Evolutionary conservation across 2,797 vertebrate genomes (phyloP), one percentile per base, ranked within the genome.

Genomic region (Cossypha niveicapilla): DNA sequence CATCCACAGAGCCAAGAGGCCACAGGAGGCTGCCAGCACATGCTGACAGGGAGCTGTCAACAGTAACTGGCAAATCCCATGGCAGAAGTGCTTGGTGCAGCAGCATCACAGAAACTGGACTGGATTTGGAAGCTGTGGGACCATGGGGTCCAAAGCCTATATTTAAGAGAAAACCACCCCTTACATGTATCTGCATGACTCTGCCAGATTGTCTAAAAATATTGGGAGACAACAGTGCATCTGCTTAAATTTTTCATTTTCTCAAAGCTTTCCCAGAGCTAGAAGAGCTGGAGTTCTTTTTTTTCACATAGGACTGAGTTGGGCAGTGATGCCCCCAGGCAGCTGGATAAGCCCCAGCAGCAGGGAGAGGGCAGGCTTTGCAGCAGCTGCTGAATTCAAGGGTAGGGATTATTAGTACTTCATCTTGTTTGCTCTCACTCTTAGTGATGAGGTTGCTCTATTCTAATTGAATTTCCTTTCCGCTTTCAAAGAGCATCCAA

Each of bases 381-480:
- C 61, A 77, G n/a, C 74, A 45, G 14, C 41, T 7, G 2, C 73
- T 68, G 58, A 72, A 81, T 81, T 62, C 77, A 72, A 53, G 61
- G 4, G 21, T 27, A 62, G 47, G 30, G 54, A 78, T 81, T 84
- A 71, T n/a, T 21, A 65, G 62, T 39, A 28, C 45, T 83, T 63
- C 70, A 25, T 74, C 70, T 18, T 57, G 27, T 72, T 89, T 81
- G 42, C 42, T 19, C 18, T 51, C 37, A 13, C 39, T 83, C n/a
- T 47, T 50, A 42, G 35, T 41, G 17, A 89, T 91, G 30, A 58
- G 35, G 18, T 42, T 80, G 34, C 22, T 74, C 35, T 60, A 37
- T 63, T 90, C 86, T 16, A 71, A 87, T 84, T 65, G 5, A 35
- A 68, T 77, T 87, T 89, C 42, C 41, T 75, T 72, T 82, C 32